Percentiles rank a stretch among this genome's conserved stretches.
These are phyloP conservation scores for Acheta domesticus DNA, from an alignment of 2,888 invertebrate species.

Conservation along the genomic window DNA sequence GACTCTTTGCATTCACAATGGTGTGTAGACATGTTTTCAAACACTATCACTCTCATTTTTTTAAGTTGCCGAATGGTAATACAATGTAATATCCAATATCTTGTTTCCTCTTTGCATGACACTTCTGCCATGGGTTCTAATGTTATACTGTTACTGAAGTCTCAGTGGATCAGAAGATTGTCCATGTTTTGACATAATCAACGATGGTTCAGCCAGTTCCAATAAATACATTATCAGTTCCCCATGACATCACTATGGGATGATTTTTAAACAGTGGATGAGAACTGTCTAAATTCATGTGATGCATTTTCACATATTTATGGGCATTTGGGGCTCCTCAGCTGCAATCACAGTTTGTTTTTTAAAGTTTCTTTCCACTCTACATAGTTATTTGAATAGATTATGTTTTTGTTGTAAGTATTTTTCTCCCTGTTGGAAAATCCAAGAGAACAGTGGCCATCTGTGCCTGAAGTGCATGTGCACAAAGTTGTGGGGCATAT, in stretches of 20 bases:
- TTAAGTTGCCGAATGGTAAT: slow-evolving; percentile 29
- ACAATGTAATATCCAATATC: slow-evolving; percentile 3
- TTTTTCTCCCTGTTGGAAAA: no score
- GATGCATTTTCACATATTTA: not conserved
- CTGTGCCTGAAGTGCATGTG: no score
- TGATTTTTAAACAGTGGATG: no score
- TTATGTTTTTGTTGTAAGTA: no score
- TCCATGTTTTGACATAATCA: not conserved
- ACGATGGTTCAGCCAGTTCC: no score
- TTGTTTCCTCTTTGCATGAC: slow-evolving; percentile 20
- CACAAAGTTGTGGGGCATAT: no score
- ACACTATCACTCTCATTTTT: slow-evolving; percentile 28
- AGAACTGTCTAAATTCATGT: no score
- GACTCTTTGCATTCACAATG: slow-evolving; percentile 28
- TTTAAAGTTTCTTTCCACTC: no score
- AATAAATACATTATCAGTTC: not conserved
- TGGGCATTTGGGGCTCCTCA: not conserved
- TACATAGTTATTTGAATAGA: no score
- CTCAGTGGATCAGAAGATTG: not conserved
- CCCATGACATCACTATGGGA: no score
- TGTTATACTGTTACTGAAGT: slow-evolving; percentile 1
- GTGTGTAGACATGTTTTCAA: slow-evolving; percentile 32
- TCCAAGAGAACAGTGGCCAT: no score
- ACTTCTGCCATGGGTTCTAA: slow-evolving; percentile 19
- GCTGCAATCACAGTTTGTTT: not conserved